Evolutionary conservation across 2,797 vertebrate species (phyloP).

Genomic region (Danio choprae): DNA sequence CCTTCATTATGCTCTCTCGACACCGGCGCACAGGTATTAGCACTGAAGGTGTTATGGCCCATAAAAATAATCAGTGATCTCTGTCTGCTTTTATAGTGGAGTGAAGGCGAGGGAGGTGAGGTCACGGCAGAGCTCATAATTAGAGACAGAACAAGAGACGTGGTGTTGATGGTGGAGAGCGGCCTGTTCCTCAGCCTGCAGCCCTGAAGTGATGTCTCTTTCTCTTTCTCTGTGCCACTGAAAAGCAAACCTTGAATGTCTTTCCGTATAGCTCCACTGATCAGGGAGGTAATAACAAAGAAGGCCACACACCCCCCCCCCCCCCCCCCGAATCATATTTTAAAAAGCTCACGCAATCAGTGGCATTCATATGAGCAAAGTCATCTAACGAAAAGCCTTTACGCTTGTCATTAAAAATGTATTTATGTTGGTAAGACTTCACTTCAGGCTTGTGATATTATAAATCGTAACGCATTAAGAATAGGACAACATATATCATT

Average conservation of each 20-base stretch:
- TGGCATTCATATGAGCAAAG: constrained; percentile 59
- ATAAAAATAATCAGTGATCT: constrained; percentile 40
- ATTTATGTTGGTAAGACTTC: constrained; percentile 42
- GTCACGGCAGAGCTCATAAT: constrained; percentile 61
- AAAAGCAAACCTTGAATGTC: constrained; percentile 63
- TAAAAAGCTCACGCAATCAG: constrained; percentile 55
- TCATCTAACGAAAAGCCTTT: constrained; percentile 59
- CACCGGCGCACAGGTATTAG: constrained; percentile 45
- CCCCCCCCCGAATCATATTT: constrained; percentile 55
- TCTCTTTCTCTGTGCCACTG: constrained; percentile 57
- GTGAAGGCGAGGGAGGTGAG: constrained; percentile 59
- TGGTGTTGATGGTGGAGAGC: constrained; percentile 23
- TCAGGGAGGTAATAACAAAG: constrained; percentile 66
- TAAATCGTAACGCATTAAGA: background rate
- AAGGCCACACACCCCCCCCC: constrained; percentile 31
- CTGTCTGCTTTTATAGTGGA: constrained; percentile 24
- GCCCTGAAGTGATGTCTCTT: constrained; percentile 49
- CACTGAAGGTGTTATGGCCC: constrained; percentile 20
- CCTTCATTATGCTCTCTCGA: constrained; percentile 54
- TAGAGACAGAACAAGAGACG: constrained; percentile 27
- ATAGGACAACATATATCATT: background rate
- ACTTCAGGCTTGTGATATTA: background rate
- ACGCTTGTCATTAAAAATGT: constrained; percentile 49
- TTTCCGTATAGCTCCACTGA: constrained; percentile 63
- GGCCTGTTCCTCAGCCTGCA: constrained; percentile 47